Percentiles rank a stretch among this genome's conserved stretches.
Evolutionary conservation across 1,140 invertebrate genomes (phyloP).

Genomic region (Melitaea cinxia): DNA sequence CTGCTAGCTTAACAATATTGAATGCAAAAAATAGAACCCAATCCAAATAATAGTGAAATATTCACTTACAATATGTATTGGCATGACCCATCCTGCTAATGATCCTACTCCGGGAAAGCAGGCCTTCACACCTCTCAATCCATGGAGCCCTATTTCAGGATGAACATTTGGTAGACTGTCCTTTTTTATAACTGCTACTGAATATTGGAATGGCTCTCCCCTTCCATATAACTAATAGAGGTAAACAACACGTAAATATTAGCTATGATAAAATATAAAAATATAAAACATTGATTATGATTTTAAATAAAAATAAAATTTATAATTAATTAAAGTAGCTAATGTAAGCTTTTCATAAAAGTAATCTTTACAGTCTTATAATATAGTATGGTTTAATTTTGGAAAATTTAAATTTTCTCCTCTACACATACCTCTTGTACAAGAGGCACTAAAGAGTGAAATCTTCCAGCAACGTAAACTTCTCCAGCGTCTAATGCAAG

Average conservation of each 20-base stretch:
- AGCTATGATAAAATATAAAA: too few species aligned
- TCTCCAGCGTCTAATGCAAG: constrained; percentile 95
- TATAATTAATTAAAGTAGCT: too few species aligned
- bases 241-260: too few species aligned
- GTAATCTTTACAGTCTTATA: too few species aligned
- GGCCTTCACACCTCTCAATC: constrained; percentile 89
- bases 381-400: too few species aligned
- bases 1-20: too few species aligned
- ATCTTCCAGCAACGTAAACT: constrained; percentile 94
- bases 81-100: constrained; percentile 96
- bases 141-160: constrained; percentile 81
- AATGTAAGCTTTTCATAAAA: too few species aligned
- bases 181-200: constrained; percentile 93
- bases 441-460: constrained; percentile 95
- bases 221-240: constrained; percentile 67
- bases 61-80: constrained; percentile 88
- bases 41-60: neutral
- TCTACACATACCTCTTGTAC: constrained; percentile 89
- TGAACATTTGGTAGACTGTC: constrained; percentile 84
- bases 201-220: constrained; percentile 86
- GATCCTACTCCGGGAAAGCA: constrained; percentile 96
- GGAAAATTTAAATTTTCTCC: too few species aligned
- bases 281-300: too few species aligned
- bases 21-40: neutral
- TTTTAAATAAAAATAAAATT: constrained; percentile 1